These are phyloP conservation scores for Oceanodroma leucorhoa DNA, from an alignment of 2,797 vertebrate genomes.

Conservation along the genomic window DNA sequence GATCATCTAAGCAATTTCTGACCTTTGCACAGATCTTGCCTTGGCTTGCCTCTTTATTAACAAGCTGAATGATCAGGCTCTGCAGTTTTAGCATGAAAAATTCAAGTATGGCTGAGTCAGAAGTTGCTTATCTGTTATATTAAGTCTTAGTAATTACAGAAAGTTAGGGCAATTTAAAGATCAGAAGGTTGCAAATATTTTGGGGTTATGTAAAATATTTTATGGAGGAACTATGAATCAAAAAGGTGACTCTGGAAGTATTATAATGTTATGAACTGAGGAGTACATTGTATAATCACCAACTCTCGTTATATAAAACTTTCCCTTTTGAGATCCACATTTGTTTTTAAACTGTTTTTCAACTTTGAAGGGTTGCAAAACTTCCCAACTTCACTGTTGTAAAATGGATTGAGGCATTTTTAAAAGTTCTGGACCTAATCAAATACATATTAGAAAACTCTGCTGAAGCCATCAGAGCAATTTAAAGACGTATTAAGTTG, in stretches of 20 bases:
- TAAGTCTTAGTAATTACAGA: neutral
- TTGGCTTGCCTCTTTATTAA: neutral
- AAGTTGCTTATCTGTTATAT: neutral
- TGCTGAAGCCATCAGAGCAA: neutral
- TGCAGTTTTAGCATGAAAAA: neutral
- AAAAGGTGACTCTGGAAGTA: neutral
- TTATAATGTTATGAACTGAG: neutral
- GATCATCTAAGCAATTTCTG: neutral
- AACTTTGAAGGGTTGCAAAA: neutral
- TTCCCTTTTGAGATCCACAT: neutral
- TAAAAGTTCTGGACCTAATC: neutral
- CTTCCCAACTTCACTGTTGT: neutral
- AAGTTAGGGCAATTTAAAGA: neutral
- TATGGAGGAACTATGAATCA: neutral
- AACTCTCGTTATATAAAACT: neutral
- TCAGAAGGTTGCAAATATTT: neutral
- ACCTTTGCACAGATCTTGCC: neutral
- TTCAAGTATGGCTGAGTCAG: neutral
- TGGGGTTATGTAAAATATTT: neutral
- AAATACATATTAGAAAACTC: neutral
- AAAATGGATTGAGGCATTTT: neutral
- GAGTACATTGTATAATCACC: accelerated
- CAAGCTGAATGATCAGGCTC: neutral
- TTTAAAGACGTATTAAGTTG: neutral
- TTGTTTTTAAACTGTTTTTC: neutral